Evolutionary conservation across 2,113 vertebrate species (phyloP).

Genomic region (Addax nasomaculatus): DNA sequence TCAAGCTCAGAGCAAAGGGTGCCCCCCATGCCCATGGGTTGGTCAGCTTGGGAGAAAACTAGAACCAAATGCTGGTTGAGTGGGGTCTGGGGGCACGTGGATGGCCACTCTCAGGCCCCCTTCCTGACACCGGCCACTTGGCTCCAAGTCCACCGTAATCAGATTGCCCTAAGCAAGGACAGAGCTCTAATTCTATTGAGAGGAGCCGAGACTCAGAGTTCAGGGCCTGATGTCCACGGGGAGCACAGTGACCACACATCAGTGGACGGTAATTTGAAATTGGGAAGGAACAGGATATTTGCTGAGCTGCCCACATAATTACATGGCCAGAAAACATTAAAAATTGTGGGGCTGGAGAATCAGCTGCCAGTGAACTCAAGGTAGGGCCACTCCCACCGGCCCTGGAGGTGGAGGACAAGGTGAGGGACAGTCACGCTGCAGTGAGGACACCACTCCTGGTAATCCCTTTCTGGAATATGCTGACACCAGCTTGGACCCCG

Average conservation of each 20-base stretch:
- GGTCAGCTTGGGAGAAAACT: not conserved
- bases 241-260: not conserved
- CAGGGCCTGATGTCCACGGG: not conserved
- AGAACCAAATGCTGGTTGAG: not conserved
- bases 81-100: fast-evolving
- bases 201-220: not conserved
- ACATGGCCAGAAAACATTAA: not conserved
- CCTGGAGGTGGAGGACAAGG: not conserved
- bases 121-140: fast-evolving
- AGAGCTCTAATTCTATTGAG: not conserved
- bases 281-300: slow-evolving; percentile 5
- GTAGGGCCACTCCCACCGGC: fast-evolving
- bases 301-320: not conserved
- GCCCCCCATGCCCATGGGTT: not conserved
- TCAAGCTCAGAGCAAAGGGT: too few relatives aligned
- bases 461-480: fast-evolving
- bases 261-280: not conserved
- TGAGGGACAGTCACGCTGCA: not conserved
- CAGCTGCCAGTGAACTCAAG: not conserved
- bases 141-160: not conserved
- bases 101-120: fast-evolving
- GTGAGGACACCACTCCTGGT: too few relatives aligned
- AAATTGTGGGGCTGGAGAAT: not conserved
- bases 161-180: not conserved
- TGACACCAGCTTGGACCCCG: fast-evolving